Evolutionary conservation across 2,888 invertebrate genomes (phyloP), one percentile per base, ranked within the genome.

Genomic region (Heterodera filipjevi): DNA sequence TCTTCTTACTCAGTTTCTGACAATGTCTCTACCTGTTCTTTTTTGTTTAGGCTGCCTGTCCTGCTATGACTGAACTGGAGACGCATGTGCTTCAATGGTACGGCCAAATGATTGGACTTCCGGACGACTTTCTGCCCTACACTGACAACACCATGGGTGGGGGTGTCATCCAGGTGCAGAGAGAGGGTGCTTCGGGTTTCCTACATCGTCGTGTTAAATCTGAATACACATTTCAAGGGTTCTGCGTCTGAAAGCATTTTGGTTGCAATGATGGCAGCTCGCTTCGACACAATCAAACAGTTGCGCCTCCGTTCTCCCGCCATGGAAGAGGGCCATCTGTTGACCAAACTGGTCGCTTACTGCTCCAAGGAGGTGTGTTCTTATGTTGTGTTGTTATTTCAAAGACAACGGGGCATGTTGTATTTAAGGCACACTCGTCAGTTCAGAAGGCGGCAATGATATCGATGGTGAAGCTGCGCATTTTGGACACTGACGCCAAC

Each of bases 21-120:
- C 16, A 72, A 27, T 66, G 10, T 5, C 16, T 53, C 12, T 44
- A 12, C 53, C 16, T 53, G 16, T 53, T 53, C 0, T 6, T 53
- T 53, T 53, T 53, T 53, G 53, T 32, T 22, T 71, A 76, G 95
- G 96, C 96, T 0, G 95, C 96, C 0, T 96, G 96, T 82, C 99
- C 99, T 0, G 98, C 95, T 0, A 95, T 96, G 84, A 99, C 99
- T 0, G 99, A 99, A 90, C 90, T 99, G 87, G 99, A 99, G 91
- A 95, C 95, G 75, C 94, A 99, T 33, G 95, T 96, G 0, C 95
- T 96, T 94, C 97, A 98, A 90, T 99, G 98, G 99, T 91, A 98
- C 78, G 89, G 89, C 30, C 84, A 96, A 91, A 94, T 96, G 93
- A 93, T 99, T 71, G 96, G 95, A 0, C 92, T 99, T 22, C 98